Base-by-base conservation (phyloP, 2,888 invertebrate genomes). In the Hypolimnas misippus region DNA sequence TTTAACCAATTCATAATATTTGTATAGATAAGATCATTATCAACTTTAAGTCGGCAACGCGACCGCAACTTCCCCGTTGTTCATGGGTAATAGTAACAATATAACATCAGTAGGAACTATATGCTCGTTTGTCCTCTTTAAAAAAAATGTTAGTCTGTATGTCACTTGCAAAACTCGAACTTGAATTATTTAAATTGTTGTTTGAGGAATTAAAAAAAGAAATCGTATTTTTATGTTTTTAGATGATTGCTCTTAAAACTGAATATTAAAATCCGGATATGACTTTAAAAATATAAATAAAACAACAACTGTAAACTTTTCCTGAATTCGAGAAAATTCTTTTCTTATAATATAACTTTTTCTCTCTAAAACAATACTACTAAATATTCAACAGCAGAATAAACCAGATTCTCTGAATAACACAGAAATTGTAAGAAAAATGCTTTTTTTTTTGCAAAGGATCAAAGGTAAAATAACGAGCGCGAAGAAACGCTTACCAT, bases 401-500 rank as follows among this genome's bases (percentile, higher is more conserved):
- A 46, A 46, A 46, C 5, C 44, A 19, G 21, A 46, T 46, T n/a
- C 44, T 21, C 44, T 46, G 44, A 46, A 46, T 46, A 46, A 46
- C 19, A 46, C 21, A 46, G 6, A 4, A n/a, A 46, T 12, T 38
- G 35, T 21, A 46, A 46, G 21, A 44, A 44, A 46, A 21, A n/a
- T 21, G 21, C 19, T 44, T 44, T 44, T 21, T 44, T 44, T 44
- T 44, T 21, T 46, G 12, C 12, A 21, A 21, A 21, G 21, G 44
- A 46, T 46, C 44, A 46, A 46, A 46, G 44, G n/a, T 46, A 46
- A 46, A 19, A 46, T 46, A 46, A 46, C 44, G 44, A 21, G 44
- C 19, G 12, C 19, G 19, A 21, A 21, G 4, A 46, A 46, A 21
- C 44, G 44, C n/a, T 46, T 21, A 21, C 44, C 19, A 46, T 46